These are phyloP conservation scores for Frankliniella fusca DNA, from an alignment of 2,888 invertebrate genomes.

Conservation along the genomic window DNA sequence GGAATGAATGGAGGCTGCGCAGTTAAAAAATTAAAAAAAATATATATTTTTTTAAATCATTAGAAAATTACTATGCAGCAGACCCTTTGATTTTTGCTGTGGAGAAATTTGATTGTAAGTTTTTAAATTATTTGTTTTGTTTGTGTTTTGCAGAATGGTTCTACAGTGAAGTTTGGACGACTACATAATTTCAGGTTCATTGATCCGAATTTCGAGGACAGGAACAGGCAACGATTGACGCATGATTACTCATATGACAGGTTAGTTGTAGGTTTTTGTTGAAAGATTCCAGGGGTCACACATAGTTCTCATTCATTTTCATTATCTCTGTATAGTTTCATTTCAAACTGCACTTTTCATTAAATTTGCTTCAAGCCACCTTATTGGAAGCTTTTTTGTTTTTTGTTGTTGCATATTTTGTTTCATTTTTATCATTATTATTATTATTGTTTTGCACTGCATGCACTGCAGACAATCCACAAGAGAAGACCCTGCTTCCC, in stretches of 20 bases:
- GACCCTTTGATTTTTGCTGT: neutral
- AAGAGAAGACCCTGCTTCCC: neutral
- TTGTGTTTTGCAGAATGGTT: slow-evolving; percentile 62
- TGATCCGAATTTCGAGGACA: slow-evolving; percentile 75
- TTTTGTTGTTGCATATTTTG: slow-evolving; percentile 18
- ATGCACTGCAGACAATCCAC: neutral
- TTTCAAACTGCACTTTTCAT: neutral
- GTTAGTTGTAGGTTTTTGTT: slow-evolving; percentile 50
- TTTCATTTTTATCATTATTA: slow-evolving; percentile 16
- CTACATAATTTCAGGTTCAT: slow-evolving; percentile 82
- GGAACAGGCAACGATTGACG: slow-evolving; percentile 70
- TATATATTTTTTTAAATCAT: too few species aligned
- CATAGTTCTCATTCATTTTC: slow-evolving; percentile 27
- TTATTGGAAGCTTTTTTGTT: neutral
- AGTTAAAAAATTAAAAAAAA: too few species aligned
- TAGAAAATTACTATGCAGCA: too few species aligned
- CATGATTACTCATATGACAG: slow-evolving; percentile 71
- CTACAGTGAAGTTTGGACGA: slow-evolving; percentile 78
- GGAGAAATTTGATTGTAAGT: neutral
- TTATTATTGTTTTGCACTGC: slow-evolving; percentile 18
- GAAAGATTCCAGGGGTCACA: slow-evolving; percentile 23
- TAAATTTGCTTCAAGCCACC: neutral
- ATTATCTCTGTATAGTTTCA: neutral
- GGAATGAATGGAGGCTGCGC: neutral
- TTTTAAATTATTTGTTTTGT: slow-evolving; percentile 5